phyloP scores from a whole-genome alignment of 1,140 invertebrate species.

The Hyphantria cunea region DNA sequence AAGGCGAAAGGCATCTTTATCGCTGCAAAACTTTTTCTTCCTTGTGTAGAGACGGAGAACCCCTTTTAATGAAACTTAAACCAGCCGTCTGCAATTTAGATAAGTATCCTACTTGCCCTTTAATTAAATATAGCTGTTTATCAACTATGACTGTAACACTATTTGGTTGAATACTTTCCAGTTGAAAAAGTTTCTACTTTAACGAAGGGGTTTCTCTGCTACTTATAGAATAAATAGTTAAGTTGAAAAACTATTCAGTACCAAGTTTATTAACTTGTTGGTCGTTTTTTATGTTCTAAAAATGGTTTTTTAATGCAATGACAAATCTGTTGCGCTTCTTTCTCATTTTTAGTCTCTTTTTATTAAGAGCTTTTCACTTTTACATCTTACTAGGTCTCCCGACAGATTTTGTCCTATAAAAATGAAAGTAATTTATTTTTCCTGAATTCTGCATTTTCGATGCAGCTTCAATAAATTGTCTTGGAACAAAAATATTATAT shows the following conservation, averaged over 20 bases:
- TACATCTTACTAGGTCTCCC: too few species aligned
- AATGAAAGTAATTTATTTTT: too few species aligned
- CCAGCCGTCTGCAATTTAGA: constrained; percentile 63
- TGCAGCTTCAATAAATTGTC: too few species aligned
- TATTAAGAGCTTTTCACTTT: constrained; percentile 59
- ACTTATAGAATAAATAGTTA: too few species aligned
- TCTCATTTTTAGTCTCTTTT: constrained; percentile 73
- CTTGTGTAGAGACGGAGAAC: constrained; percentile 51
- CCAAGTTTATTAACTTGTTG: too few species aligned
- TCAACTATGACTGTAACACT: constrained; percentile 22
- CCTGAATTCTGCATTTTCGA: too few species aligned
- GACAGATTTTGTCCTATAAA: too few species aligned
- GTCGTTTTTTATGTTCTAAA: background rate
- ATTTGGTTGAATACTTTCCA: constrained; percentile 5
- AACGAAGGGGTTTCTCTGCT: too few species aligned
- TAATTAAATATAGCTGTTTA: constrained; percentile 51
- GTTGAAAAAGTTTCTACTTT: too few species aligned
- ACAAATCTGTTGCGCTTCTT: constrained; percentile 40
- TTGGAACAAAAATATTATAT: too few species aligned
- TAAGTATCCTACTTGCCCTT: constrained; percentile 57
- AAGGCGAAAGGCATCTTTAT: constrained; percentile 73
- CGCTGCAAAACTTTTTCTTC: constrained; percentile 72
- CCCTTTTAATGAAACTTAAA: constrained; percentile 75
- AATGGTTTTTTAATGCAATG: too few species aligned
- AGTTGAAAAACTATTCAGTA: too few species aligned